Percentiles rank a stretch among this genome's conserved stretches.
Evolutionary conservation across 2,113 vertebrate species (phyloP).

Genomic region (Anarrhichthys ocellatus): DNA sequence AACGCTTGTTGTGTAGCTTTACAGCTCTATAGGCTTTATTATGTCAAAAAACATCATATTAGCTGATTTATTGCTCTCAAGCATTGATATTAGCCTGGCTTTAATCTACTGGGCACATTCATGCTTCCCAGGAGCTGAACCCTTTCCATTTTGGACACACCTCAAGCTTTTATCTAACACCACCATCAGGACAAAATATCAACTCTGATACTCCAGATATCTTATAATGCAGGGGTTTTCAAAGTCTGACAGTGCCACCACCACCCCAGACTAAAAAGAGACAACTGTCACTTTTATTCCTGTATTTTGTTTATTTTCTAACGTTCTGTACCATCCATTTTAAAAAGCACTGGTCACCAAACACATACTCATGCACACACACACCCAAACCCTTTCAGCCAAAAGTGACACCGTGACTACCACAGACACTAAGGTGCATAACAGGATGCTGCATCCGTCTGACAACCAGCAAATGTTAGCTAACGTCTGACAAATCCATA

Average conservation of each 20-base stretch:
- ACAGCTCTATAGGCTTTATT: background rate
- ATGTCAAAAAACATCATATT: background rate
- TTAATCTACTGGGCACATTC: background rate
- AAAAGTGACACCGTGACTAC: background rate
- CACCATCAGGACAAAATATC: background rate
- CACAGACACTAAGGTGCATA: background rate
- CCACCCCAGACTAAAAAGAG: background rate
- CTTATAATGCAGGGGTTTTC: background rate
- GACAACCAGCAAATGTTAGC: slow-evolving; percentile 17
- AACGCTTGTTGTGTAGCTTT: too few species aligned
- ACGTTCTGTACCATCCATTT: background rate
- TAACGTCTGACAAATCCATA: slow-evolving; percentile 9
- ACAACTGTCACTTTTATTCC: background rate
- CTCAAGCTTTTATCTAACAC: background rate
- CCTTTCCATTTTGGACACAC: background rate
- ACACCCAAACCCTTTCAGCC: background rate
- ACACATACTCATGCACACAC: background rate
- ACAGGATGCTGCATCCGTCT: background rate
- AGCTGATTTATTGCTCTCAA: background rate
- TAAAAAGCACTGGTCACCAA: background rate
- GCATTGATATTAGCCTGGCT: background rate
- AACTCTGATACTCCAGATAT: background rate
- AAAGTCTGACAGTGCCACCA: background rate
- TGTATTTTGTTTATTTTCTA: background rate
- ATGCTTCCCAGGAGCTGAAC: background rate